These are phyloP conservation scores for Philereme vetulata DNA, from an alignment of 2,888 invertebrate species.

Conservation along the genomic window DNA sequence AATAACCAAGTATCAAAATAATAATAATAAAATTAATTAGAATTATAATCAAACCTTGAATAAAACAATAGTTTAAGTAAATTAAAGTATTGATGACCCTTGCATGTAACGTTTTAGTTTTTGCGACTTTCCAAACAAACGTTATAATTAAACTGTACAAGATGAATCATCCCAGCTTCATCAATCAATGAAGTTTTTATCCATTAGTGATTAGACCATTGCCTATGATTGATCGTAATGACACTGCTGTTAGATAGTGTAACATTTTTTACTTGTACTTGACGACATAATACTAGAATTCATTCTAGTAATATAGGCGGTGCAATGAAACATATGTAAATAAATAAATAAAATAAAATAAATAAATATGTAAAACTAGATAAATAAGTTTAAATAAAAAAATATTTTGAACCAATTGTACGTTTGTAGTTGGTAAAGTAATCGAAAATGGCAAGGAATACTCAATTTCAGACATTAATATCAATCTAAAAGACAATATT, in stretches of 20 bases:
- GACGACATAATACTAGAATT: neutral
- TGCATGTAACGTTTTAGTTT: neutral
- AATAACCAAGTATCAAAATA: too few species aligned
- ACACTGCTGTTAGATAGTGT: constrained; percentile 1
- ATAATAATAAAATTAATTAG: too few species aligned
- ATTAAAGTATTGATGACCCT: constrained; percentile 12
- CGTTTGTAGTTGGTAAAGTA: neutral
- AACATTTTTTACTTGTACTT: neutral
- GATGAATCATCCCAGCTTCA: constrained; percentile 26
- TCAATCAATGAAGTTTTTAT: constrained; percentile 26
- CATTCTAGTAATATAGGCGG: too few species aligned
- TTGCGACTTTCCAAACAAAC: constrained; percentile 14
- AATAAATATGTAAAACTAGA: too few species aligned
- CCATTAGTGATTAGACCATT: constrained; percentile 25
- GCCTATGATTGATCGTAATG: constrained; percentile 25
- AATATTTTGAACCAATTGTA: neutral
- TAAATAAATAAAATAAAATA: too few species aligned
- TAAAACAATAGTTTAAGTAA: neutral
- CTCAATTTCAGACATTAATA: constrained; percentile 1
- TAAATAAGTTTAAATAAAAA: too few species aligned
- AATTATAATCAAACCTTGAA: too few species aligned
- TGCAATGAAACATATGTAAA: too few species aligned
- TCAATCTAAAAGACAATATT: constrained; percentile 31
- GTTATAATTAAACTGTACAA: constrained; percentile 20
- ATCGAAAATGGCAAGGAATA: constrained; percentile 34